A percentile compares a stretch with the other conserved stretches of the same genome.
Evolutionary conservation across 2,888 invertebrate genomes (phyloP).

Genomic region (Ormyrus thymus): DNA sequence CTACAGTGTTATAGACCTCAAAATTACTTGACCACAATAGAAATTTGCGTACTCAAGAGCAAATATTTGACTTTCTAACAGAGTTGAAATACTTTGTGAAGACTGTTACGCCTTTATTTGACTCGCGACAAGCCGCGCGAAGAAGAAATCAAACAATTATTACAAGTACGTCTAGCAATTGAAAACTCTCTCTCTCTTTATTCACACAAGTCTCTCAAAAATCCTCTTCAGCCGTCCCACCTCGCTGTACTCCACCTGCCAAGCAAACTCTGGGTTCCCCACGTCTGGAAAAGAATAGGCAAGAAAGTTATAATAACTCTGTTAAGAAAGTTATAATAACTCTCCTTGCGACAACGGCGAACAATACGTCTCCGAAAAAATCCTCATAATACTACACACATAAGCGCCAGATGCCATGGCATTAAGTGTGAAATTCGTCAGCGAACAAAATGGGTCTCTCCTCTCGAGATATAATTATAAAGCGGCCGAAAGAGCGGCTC

Average conservation of each 20-base stretch:
- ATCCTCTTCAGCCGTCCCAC: conserved; percentile 9
- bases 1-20: no score
- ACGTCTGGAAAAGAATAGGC: background rate
- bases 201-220: background rate
- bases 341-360: conserved; percentile 27
- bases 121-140: background rate
- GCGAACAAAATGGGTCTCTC: conserved; percentile 6
- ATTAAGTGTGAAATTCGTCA: conserved; percentile 39
- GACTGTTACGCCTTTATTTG: background rate
- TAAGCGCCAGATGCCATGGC: background rate
- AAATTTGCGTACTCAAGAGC: no score
- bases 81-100: no score
- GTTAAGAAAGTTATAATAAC: conserved; percentile 44
- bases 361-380: background rate
- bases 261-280: background rate
- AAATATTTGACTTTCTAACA: no score
- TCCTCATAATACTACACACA: background rate
- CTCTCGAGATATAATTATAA: conserved; percentile 8
- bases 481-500: conserved; percentile 14
- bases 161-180: no score
- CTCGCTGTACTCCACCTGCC: conserved; percentile 4
- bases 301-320: conserved; percentile 8
- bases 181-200: no score
- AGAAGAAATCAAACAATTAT: background rate
- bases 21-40: no score